Base-by-base conservation (phyloP, 2,113 vertebrate genomes). In the Halichoeres trimaculatus region DNA sequence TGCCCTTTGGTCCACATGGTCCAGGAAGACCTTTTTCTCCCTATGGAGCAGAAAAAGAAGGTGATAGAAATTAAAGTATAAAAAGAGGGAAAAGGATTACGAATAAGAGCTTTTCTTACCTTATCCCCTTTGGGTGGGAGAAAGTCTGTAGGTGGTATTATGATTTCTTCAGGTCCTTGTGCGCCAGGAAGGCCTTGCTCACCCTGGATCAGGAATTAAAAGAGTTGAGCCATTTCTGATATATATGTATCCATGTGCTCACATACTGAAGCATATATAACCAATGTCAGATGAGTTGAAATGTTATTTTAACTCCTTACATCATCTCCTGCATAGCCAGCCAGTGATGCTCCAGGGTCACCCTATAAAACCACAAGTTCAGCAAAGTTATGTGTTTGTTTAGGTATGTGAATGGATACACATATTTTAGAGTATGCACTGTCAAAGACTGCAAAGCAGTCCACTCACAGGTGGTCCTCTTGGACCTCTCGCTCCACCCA, bases 391-490 rank as follows among this genome's bases (percentile, higher is more conserved):
- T 53, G 14, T 19, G 14, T 45, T 19, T 17, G 43, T 19, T 6
- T 16, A 30, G 23, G 19, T 34, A 3, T 45, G 22, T n/a, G 22
- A 40, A 35, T 41, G 20, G 8, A 54, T 4, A 19, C 3, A 7
- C 19, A 14, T 19, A 60, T 63, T 60, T 3, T 24, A 36, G 1
- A 47, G 5, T 2, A 60, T 52, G 12, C 5, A 45, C 43, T 52
- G 4, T 8, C 4, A 56, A 59, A 69, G 4, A 36, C 1, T 75
- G 1, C 47, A 30, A 61, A 14, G 22, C 4, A 41, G 35, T 14
- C 38, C 38, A 88, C 90, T 89, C 63, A 91, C 90, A 50, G 56
- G 72, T 40, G 0, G 59, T 76, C 90, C 88, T 88, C 66, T 86
- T 0, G 2, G 20, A 64, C 88, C 83, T 73, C 45, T 26, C 48